Evolutionary conservation across 2,888 invertebrate species (phyloP), one percentile per base, ranked within the genome.

Genomic region (Parelbella ahira): DNA sequence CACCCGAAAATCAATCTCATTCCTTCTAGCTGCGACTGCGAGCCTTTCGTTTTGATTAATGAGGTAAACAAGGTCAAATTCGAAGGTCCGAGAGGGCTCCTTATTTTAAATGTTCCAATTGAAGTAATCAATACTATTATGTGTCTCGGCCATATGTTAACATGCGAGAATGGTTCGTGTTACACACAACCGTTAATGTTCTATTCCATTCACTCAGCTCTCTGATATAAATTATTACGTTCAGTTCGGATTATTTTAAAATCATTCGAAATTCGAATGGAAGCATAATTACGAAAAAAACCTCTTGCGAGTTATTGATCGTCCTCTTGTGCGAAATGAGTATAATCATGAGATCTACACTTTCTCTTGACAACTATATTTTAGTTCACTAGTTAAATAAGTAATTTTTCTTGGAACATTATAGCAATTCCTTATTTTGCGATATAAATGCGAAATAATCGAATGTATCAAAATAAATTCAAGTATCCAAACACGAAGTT

Each of bases 131-230:
- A 72, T 74, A 68, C 49, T 53, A 60, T 59, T 60, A 50, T 60
- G 54, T 62, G 56, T 54, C 60, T 60, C 65, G 60, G 73, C 84
- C 86, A 83, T 84, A 84, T 82, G 84, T 79, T 83, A 67, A 56
- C 70, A 60, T 65, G 72, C 63, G 78, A 73, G 75, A 76, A 75
- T 67, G 77, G 74, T 63, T 74, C 63, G 55, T 48, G 58, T 63
- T 61, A 59, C 57, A 65, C 54, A 65, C 54, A 67, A 77, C 81
- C 81, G 81, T 84, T 83, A 83, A 60, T 55, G 53, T 59, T 58
- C 45, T 51, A 62, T 55, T 56, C 47, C 50, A 56, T 56, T 58
- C 53, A n/a, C 4, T 15, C 15, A 15, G 15, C 2, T 2, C 15
- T 15, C 4, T 15, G 4, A 3, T 15, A 15, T 15, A 15, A n/a